Evolutionary conservation across 2,888 invertebrate species (phyloP), one percentile per base, ranked within the genome.

Genomic region (Invenusta paracnida): DNA sequence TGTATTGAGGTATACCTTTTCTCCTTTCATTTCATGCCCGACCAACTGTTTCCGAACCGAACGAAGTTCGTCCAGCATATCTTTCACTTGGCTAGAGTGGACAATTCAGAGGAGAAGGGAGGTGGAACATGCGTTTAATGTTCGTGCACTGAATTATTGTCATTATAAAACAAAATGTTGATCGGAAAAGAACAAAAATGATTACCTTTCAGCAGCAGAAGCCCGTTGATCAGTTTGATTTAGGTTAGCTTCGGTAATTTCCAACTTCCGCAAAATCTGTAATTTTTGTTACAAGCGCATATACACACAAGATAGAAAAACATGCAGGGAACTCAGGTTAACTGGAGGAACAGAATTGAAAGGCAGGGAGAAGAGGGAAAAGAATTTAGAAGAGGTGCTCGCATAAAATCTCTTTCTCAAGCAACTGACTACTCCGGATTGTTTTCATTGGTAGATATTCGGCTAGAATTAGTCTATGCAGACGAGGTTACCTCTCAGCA

Each of bases 401-500:
- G n/a, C n/a, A n/a, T n/a, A n/a, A n/a, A n/a, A n/a, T n/a, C n/a
- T n/a, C n/a, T n/a, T n/a, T n/a, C n/a, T n/a, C n/a, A n/a, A n/a
- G n/a, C n/a, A n/a, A n/a, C n/a, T n/a, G n/a, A n/a, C n/a, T n/a
- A n/a, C n/a, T n/a, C n/a, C n/a, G n/a, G n/a, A n/a, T n/a, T n/a
- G n/a, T n/a, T n/a, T n/a, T n/a, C n/a, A n/a, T n/a, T n/a, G n/a
- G n/a, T n/a, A n/a, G n/a, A n/a, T n/a, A n/a, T n/a, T n/a, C n/a
- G n/a, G n/a, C n/a, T n/a, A n/a, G n/a, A n/a, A n/a, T n/a, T n/a
- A n/a, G n/a, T n/a, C n/a, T n/a, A n/a, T n/a, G n/a, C n/a, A n/a
- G n/a, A n/a, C n/a, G n/a, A 0, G 29, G 0, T 5, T 85, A 86
- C 86, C 28, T 25, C 66, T 87, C 87, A 23, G 87, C 83, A 1